These are phyloP conservation scores for Cisticola juncidis DNA, from an alignment of 2,113 vertebrate genomes.

Conservation along the genomic window DNA sequence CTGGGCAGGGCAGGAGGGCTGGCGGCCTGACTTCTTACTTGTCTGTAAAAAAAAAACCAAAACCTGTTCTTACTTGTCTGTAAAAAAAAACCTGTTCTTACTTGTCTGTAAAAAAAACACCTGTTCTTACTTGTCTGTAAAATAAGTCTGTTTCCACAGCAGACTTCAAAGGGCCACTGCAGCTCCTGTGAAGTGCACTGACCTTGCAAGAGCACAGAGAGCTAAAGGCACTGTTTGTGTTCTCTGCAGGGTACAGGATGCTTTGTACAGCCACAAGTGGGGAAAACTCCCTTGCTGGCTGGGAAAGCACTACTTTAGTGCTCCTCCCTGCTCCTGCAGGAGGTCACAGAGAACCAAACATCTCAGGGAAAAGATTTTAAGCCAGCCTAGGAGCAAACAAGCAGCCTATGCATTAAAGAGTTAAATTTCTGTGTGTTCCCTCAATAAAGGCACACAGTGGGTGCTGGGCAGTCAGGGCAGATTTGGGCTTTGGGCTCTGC, in stretches of 20 bases:
- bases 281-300: background rate
- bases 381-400: background rate
- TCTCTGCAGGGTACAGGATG: background rate
- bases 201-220: background rate
- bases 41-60: background rate
- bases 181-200: background rate
- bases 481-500: background rate
- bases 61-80: background rate
- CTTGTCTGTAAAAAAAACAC: background rate
- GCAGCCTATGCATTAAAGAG: fast-evolving
- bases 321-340: background rate
- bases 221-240: fast-evolving
- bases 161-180: background rate
- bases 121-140: background rate
- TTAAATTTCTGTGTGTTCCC: background rate
- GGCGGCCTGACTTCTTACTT: fast-evolving
- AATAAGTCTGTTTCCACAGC: too few relatives aligned
- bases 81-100: too few relatives aligned
- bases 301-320: too few relatives aligned
- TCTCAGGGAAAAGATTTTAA: background rate
- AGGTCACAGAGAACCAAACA: background rate
- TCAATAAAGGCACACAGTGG: background rate
- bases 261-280: background rate
- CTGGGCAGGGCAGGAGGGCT: fast-evolving
- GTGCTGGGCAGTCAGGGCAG: background rate